These are phyloP conservation scores for Tipula unca DNA, from an alignment of 2,888 invertebrate species.

Conservation along the genomic window DNA sequence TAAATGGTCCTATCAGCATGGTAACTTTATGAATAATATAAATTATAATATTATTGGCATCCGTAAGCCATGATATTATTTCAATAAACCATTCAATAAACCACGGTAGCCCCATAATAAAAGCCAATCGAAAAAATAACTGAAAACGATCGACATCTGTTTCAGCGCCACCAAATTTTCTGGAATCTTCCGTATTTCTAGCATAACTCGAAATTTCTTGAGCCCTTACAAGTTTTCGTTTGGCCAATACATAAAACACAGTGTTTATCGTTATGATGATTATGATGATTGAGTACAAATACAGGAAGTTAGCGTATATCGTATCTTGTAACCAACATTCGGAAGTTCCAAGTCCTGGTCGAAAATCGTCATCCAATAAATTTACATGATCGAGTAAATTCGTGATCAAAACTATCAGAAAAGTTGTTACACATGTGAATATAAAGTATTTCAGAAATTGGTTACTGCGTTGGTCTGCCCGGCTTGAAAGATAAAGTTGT, in stretches of 20 bases:
- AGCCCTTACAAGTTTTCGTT: background rate
- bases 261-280: slow-evolving; percentile 36
- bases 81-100: no score
- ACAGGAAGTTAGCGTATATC: slow-evolving; percentile 27
- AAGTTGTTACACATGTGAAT: background rate
- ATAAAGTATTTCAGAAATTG: background rate
- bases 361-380: background rate
- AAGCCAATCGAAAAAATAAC: background rate
- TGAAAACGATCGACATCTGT: background rate
- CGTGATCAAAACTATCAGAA: background rate
- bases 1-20: no score
- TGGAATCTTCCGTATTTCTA: background rate
- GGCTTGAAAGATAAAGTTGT: background rate
- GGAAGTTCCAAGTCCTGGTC: background rate
- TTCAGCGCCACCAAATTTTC: background rate
- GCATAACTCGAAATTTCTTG: background rate
- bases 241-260: slow-evolving; percentile 34
- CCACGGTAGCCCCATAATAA: slow-evolving; percentile 75
- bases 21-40: no score
- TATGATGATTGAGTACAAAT: slow-evolving; percentile 37
- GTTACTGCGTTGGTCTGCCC: background rate
- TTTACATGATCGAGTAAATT: background rate
- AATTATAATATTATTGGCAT: no score
- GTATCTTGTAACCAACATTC: slow-evolving; percentile 17
- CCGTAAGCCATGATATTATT: no score